Evolutionary conservation across 2,888 invertebrate genomes (phyloP), one percentile per base, ranked within the genome.

Genomic region (Andricus curvator): DNA sequence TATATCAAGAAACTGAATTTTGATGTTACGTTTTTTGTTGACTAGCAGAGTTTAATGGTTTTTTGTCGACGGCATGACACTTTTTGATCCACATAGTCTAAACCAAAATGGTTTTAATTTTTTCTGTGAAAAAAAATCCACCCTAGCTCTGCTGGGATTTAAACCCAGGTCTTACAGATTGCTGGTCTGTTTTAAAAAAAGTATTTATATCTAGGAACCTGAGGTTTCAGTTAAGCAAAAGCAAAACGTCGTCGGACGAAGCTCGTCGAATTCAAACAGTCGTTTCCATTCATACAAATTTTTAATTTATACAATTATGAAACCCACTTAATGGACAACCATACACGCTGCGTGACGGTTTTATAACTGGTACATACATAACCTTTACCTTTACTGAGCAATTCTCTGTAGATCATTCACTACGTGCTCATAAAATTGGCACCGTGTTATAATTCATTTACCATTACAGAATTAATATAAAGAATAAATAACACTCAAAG

Each of bases 391-490:
- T 29, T 62, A 25, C 62, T 62, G 62, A 62, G 62, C 62, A 62
- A 62, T 62, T 62, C 25, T 22, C 11, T 25, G 15, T 62, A 25
- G 6, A 25, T 22, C 25, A 25, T 62, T 25, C 15, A 15, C 5
- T 62, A 25, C 22, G 15, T 62, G 62, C 62, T 22, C 62, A 62
- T 84, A 86, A 85, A 82, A 88, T 89, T 90, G 90, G 90, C 90
- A 90, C 90, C 88, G 85, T 88, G 85, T 62, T 25, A 9, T 1
- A 62, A 62, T 62, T 62, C 13, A 62, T 62, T 62, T 25, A 62
- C 62, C 13, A 62, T 62, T 22, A 25, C 8, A 22, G 22, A 62
- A 62, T n/a, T 25, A 15, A 62, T 22, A 5, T 25, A 29, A 62
- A 62, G 13, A 25, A 78, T 80, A 82, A 84, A 79, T 80, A 82